Conservation (phyloP, 2,113 vertebrate genomes). For the Anarrhichthys ocellatus region DNA sequence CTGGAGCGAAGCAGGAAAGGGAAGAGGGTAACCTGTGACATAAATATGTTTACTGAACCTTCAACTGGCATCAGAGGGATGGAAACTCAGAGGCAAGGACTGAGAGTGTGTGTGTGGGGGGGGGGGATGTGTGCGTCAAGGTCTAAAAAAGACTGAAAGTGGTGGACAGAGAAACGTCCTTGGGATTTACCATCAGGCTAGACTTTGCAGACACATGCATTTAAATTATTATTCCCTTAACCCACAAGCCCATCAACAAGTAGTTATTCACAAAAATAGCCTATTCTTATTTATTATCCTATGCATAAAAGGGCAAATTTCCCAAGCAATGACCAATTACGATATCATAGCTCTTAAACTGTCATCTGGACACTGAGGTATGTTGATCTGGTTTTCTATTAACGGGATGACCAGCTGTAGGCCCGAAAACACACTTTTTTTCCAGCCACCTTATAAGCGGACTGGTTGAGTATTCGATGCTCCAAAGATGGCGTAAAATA, state of each 20-base stretch:
- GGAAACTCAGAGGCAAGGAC: conserved; percentile 41
- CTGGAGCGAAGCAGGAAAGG: conserved; percentile 23
- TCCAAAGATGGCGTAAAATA: neutral
- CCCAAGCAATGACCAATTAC: neutral
- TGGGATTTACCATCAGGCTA: conserved; percentile 9
- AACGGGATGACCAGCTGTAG: neutral
- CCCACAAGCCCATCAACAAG: conserved; percentile 8
- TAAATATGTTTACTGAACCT: conserved; percentile 62
- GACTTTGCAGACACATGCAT: conserved; percentile 12
- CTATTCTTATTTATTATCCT: neutral
- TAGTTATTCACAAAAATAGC: conserved; percentile 21
- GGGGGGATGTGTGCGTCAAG: neutral
- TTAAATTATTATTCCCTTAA: conserved; percentile 24
- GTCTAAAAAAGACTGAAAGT: conserved; percentile 14
- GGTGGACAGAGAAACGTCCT: neutral
- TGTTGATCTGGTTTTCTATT: neutral
- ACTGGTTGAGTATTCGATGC: neutral
- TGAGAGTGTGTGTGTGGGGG: neutral
- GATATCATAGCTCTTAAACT: neutral
- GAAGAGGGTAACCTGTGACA: conserved; percentile 21
- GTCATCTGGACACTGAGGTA: neutral
- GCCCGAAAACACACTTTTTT: neutral
- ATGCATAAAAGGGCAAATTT: neutral
- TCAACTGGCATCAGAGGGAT: conserved; percentile 26
- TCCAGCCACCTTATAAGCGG: neutral